Evolutionary conservation across 2,888 invertebrate species (phyloP), one percentile per base, ranked within the genome.

Genomic region (Eupithecia centaureata): DNA sequence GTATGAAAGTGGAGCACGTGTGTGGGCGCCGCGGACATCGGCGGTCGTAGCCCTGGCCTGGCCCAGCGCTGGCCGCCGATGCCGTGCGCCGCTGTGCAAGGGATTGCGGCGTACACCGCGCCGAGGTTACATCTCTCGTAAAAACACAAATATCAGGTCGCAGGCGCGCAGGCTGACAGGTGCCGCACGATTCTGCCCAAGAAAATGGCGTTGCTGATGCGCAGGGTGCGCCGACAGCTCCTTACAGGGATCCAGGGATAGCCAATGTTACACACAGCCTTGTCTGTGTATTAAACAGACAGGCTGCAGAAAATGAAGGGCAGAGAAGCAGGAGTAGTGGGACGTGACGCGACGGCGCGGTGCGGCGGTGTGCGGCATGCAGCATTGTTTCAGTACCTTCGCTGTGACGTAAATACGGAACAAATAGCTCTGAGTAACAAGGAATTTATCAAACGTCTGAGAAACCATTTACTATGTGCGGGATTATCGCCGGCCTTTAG

Each of bases 21-120:
- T 42, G n/a, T n/a, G 42, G 18, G 18, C 42, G 42, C 18, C 42
- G 8, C 42, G 18, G 42, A 18, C 8, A 42, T 42, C 42, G 18
- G 42, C 10, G 7, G 42, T 42, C n/a, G 8, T 42, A 42, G 42
- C 18, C n/a, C n/a, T n/a, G n/a, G n/a, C n/a, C n/a, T n/a, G 42
- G 42, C 42, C 18, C 18, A n/a, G n/a, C 42, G 42, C 38, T 7
- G 42, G 42, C 42, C 42, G 7, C 8, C 42, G 62, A 61, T 60
- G 68, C 67, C 68, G 72, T 70, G 73, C 68, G 61, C 28, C 35
- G 42, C 33, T 25, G 65, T 63, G 73, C 72, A 70, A 65, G 62
- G 62, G 66, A 75, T 73, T 71, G 68, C 63, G 69, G 63, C 74
- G 67, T 73, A 72, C 71, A 73, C 38, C 58, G 61, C 57, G 42